Percentiles rank a stretch among this genome's conserved stretches.
Evolutionary conservation across 2,797 vertebrate genomes (phyloP).

Genomic region (Takifugu rubripes): DNA sequence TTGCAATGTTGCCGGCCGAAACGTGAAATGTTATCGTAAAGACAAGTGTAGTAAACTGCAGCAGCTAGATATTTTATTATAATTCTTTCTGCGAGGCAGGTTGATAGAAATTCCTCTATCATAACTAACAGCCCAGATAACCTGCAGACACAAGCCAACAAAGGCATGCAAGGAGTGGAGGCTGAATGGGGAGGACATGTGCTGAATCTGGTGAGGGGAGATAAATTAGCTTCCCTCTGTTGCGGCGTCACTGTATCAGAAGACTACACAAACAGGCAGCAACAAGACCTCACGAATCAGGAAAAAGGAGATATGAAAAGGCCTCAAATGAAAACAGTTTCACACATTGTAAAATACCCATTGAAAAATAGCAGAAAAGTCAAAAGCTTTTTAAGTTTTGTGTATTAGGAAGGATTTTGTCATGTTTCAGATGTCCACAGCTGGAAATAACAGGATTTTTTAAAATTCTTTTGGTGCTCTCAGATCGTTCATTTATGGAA

Average conservation of each 20-base stretch:
- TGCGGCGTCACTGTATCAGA: slow-evolving; percentile 9
- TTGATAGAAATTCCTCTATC: not conserved
- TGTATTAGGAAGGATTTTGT: too few species aligned
- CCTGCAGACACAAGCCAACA: slow-evolving; percentile 1
- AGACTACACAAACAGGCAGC: not conserved
- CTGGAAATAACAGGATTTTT: not conserved
- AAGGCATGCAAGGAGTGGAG: not conserved
- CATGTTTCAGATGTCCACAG: too few species aligned
- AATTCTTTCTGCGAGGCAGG: too few species aligned
- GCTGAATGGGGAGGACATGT: not conserved
- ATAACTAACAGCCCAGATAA: not conserved
- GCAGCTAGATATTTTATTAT: too few species aligned
- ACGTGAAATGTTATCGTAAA: too few species aligned
- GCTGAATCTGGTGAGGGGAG: slow-evolving; percentile 25
- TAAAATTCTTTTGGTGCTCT: not conserved
- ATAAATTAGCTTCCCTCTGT: slow-evolving; percentile 29
- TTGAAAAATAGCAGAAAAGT: not conserved
- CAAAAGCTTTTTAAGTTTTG: too few species aligned
- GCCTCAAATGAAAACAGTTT: not conserved
- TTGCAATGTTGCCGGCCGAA: not conserved
- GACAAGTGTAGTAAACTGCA: too few species aligned
- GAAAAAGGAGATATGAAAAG: not conserved
- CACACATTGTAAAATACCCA: not conserved
- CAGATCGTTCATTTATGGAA: too few species aligned
- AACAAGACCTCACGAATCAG: not conserved